These are phyloP conservation scores for Amphimallon solstitiale DNA, from an alignment of 2,888 invertebrate genomes.

Conservation along the genomic window DNA sequence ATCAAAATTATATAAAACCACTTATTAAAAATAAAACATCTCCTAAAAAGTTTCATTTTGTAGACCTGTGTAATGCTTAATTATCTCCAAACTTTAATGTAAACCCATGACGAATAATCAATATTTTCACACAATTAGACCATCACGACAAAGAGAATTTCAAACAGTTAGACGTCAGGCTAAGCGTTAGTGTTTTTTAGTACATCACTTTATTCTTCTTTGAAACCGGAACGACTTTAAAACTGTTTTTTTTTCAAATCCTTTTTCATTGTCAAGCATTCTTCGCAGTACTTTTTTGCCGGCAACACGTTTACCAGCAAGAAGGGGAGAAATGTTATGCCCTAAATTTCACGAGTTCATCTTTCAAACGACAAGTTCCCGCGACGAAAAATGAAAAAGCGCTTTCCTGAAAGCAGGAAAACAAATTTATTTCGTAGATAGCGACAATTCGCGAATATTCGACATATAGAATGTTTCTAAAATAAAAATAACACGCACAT, in stretches of 20 bases:
- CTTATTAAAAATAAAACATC: too few relatives aligned
- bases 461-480: neutral
- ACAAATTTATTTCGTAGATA: conserved; percentile 19
- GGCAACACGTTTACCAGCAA: neutral
- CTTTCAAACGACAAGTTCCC: conserved; percentile 14
- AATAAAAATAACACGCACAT: too few relatives aligned
- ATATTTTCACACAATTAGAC: too few relatives aligned
- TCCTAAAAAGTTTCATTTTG: too few relatives aligned
- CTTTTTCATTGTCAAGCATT: conserved; percentile 1
- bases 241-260: neutral
- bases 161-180: too few relatives aligned
- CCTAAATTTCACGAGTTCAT: conserved; percentile 11
- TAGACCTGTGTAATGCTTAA: too few relatives aligned
- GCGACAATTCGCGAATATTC: conserved; percentile 12
- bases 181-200: too few relatives aligned
- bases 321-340: neutral
- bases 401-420: neutral
- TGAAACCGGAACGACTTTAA: neutral
- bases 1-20: too few relatives aligned
- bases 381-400: conserved; percentile 7
- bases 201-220: too few relatives aligned
- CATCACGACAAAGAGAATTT: too few relatives aligned
- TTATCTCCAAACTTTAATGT: too few relatives aligned
- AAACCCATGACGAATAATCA: too few relatives aligned
- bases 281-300: neutral